Base-by-base conservation (phyloP, 2,888 invertebrate genomes). In the Gnatocerus cornutus region DNA sequence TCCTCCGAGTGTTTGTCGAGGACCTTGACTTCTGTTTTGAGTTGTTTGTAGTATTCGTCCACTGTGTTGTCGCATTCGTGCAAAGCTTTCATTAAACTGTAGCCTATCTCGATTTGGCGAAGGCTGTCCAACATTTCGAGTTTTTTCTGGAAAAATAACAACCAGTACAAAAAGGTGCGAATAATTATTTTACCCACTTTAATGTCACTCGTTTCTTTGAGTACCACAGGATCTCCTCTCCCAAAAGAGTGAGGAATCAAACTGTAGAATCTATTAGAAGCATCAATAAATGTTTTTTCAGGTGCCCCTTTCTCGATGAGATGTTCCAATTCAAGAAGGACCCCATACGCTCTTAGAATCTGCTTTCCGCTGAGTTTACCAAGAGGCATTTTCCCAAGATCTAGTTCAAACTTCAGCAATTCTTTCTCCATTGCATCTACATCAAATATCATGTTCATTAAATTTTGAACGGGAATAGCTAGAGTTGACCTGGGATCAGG, bases 371-470 rank as follows among this genome's bases (percentile, higher is more conserved):
- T 97, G 7, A 99, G 85, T 86, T 99, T 99, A 13, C 99, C 99
- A 6, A 99, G 86, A 0, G 99, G 99, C 99, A 99, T 98, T 86
- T 99, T 98, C 72, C 97, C 96, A 77, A 95, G 90, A 84, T 99
- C 99, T 75, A 99, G 87, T 87, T 99, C 97, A 85, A 97, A 98
- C 82, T 98, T 97, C 81, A 94, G 83, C 90, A 99, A 91, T 0
- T 95, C 93, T 82, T 91, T 91, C 82, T 97, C 96, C 98, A 99
- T 99, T 6, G 88, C 87, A 68, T 94, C 89, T 0, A 98, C 90
- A 83, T 99, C 96, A 85, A 99, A 99, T 68, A 99, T 93, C 75
- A 93, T 87, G 68, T 90, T 88, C 13, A 99, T 89, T 2, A 99
- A 86, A 70, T 93, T 89, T 83, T 98, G 97, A 0, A 99, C 90